Percentiles rank a stretch among this genome's conserved stretches.
Evolutionary conservation across 2,797 vertebrate species (phyloP).

Genomic region (Lepus oiostolus): DNA sequence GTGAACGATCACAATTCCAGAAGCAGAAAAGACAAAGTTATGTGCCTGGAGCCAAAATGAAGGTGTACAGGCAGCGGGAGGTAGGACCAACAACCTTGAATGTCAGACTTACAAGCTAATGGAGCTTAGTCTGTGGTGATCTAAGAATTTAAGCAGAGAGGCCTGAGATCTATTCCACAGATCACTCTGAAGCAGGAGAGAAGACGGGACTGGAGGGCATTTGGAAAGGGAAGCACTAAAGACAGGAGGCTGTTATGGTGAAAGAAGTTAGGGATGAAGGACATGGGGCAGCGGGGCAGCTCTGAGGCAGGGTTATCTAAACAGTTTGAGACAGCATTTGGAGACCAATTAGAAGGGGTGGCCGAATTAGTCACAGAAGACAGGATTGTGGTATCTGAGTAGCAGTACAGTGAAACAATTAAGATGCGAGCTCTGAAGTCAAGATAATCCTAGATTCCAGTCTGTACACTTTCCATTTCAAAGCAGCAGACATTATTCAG

Average conservation of each 20-base stretch:
- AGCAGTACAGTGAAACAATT: background rate
- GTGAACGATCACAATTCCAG: background rate
- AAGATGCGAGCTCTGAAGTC: background rate
- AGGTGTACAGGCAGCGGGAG: background rate
- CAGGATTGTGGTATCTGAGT: background rate
- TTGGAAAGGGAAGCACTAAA: background rate
- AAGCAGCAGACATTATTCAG: background rate
- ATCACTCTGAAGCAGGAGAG: background rate
- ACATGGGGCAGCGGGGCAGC: background rate
- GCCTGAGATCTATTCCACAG: background rate
- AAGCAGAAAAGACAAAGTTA: background rate
- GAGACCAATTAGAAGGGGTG: background rate
- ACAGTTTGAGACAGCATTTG: conserved; percentile 23
- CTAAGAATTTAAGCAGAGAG: background rate
- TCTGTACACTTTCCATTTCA: background rate
- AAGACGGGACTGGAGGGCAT: background rate
- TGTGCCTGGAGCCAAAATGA: background rate
- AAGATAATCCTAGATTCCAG: background rate
- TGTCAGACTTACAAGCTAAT: background rate
- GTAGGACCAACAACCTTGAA: background rate
- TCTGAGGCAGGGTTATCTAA: background rate
- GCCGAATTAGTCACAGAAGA: background rate
- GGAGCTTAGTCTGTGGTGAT: background rate
- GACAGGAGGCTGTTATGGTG: background rate
- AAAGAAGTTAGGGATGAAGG: background rate